Conservation (phyloP, 2,113 vertebrate species). For the Podocnemis expansa region DNA sequence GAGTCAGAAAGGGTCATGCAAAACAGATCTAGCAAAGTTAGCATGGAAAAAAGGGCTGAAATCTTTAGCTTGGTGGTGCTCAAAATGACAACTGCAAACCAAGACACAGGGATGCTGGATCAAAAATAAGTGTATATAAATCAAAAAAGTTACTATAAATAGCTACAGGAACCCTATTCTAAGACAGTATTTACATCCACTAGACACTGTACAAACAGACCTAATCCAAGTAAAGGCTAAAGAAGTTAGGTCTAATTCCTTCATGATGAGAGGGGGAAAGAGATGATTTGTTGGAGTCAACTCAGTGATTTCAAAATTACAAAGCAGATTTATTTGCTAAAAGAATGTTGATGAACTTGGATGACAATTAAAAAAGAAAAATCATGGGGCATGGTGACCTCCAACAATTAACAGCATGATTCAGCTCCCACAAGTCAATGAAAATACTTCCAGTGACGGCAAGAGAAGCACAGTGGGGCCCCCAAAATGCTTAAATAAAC, state of each 20-base stretch:
- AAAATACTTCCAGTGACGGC: not conserved
- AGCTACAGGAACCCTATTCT: not conserved
- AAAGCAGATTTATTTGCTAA: not conserved
- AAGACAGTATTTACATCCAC: not conserved
- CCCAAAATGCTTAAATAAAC: not conserved
- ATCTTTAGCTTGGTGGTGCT: slow-evolving; percentile 4
- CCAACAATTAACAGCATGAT: not conserved
- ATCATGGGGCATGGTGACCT: not conserved
- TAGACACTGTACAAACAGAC: not conserved
- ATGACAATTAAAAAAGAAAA: not conserved
- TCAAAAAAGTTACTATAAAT: not conserved
- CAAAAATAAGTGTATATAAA: slow-evolving; percentile 15
- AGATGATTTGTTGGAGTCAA: not conserved
- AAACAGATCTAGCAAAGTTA: not conserved
- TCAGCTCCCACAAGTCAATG: not conserved
- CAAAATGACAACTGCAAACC: not conserved
- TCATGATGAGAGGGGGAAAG: not conserved
- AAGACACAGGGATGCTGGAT: not conserved
- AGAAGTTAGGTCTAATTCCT: not conserved
- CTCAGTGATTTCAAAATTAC: not conserved
- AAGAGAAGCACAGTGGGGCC: not conserved
- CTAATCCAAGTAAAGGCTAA: not conserved
- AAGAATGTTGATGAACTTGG: not conserved
- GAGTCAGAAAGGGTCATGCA: not conserved
- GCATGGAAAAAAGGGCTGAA: not conserved